Percentiles rank a stretch among this genome's conserved stretches.
Conservation (phyloP, 2,113 vertebrate genomes). For the Clarias batrachus region DNA sequence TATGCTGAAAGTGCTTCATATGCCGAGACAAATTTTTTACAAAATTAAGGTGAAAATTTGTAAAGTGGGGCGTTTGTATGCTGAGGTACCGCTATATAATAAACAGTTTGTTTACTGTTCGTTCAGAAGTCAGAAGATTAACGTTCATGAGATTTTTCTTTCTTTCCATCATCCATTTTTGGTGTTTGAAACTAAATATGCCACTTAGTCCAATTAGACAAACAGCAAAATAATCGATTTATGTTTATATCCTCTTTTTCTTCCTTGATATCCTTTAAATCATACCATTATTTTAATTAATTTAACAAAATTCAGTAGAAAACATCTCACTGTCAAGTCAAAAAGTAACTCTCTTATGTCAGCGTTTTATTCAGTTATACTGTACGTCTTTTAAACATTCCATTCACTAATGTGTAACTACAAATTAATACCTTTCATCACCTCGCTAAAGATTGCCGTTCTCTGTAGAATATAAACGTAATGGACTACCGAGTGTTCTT, state of each 20-base stretch:
- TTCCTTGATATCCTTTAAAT: not conserved
- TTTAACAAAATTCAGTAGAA: not conserved
- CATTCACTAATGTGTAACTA: not conserved
- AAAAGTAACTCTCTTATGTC: not conserved
- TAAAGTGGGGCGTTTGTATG: too few species aligned
- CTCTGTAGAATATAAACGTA: not conserved
- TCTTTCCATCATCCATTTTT: not conserved
- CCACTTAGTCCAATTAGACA: not conserved
- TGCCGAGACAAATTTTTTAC: too few species aligned
- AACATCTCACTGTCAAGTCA: not conserved
- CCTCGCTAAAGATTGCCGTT: too few species aligned
- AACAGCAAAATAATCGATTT: not conserved
- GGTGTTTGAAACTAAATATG: not conserved
- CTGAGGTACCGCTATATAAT: too few species aligned
- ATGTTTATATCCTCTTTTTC: not conserved
- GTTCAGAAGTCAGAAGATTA: not conserved
- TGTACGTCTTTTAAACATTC: not conserved
- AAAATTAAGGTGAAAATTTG: too few species aligned
- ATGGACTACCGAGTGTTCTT: not conserved
- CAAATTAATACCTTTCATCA: not conserved
- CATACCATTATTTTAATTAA: not conserved
- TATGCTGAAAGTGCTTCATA: too few species aligned
- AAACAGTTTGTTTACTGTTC: not conserved
- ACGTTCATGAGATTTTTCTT: not conserved
- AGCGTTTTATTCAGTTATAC: not conserved